Conservation (phyloP, 1,140 invertebrate genomes). For the Drosophila suzukii region DNA sequence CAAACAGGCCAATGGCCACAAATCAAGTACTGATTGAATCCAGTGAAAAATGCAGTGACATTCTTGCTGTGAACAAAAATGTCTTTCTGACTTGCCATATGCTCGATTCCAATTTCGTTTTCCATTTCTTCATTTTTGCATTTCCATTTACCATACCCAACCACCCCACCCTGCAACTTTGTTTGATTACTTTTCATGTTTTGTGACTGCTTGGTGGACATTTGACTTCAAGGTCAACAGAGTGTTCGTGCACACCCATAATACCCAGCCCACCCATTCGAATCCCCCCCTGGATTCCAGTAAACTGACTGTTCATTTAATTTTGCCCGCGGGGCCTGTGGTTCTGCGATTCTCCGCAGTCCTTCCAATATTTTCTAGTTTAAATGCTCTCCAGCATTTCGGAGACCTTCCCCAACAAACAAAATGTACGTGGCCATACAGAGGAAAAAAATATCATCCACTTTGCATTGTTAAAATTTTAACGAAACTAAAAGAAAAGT, state of each 20-base stretch:
- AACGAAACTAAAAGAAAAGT: no score
- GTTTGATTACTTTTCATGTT: slow-evolving; percentile 48
- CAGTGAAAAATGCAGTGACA: background rate
- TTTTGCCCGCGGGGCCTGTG: slow-evolving; percentile 35
- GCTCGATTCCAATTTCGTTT: slow-evolving; percentile 14
- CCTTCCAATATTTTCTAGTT: slow-evolving; percentile 44
- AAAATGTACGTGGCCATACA: slow-evolving; percentile 6
- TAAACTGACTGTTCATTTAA: slow-evolving; percentile 37
- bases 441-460: background rate
- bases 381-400: slow-evolving; percentile 38
- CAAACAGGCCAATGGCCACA: no score
- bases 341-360: slow-evolving; percentile 15
- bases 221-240: slow-evolving; percentile 61
- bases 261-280: background rate
- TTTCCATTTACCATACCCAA: slow-evolving; percentile 2
- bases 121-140: slow-evolving; percentile 7
- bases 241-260: slow-evolving; percentile 34
- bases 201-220: slow-evolving; percentile 41
- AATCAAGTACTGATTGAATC: background rate
- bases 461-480: background rate
- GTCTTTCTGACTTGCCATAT: slow-evolving; percentile 6
- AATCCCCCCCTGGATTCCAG: background rate
- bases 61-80: background rate
- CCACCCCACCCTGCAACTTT: slow-evolving; percentile 5
- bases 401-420: slow-evolving; percentile 15